Conservation (phyloP, 2,888 invertebrate genomes). For the Ophioninae sp. region DNA sequence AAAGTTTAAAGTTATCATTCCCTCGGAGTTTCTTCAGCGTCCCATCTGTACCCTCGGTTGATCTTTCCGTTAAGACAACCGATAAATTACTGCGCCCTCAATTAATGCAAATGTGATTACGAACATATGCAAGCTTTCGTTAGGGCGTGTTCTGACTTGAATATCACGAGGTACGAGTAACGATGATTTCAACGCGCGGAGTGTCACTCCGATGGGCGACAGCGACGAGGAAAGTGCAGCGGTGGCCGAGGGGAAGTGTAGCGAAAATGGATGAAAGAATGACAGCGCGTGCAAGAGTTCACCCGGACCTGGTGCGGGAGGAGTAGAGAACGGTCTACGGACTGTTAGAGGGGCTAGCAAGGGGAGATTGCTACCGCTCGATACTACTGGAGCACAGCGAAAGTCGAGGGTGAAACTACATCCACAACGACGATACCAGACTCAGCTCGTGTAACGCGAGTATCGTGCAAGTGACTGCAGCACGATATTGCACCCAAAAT, state of each 20-base stretch:
- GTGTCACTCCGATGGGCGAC: conserved; percentile 23
- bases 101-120: neutral
- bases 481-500: conserved; percentile 43
- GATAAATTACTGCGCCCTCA: neutral
- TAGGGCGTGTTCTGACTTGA: conserved; percentile 5
- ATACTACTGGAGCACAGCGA: conserved; percentile 80
- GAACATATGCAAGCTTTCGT: neutral
- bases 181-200: conserved; percentile 16
- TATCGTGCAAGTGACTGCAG: conserved; percentile 52
- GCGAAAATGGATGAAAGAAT: conserved; percentile 56
- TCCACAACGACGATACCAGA: conserved; percentile 50
- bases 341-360: conserved; percentile 67
- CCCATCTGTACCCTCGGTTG: neutral
- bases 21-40: neutral
- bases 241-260: conserved; percentile 18
- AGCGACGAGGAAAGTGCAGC: conserved; percentile 49
- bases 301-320: conserved; percentile 26
- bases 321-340: conserved; percentile 64
- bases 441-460: conserved; percentile 47
- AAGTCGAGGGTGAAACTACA: conserved; percentile 74
- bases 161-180: neutral
- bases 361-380: conserved; percentile 77
- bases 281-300: conserved; percentile 48
- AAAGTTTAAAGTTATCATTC: neutral
- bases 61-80: neutral